phyloP scores from a whole-genome alignment of 2,888 invertebrate genomes.

The Argyresthia albistria region DNA sequence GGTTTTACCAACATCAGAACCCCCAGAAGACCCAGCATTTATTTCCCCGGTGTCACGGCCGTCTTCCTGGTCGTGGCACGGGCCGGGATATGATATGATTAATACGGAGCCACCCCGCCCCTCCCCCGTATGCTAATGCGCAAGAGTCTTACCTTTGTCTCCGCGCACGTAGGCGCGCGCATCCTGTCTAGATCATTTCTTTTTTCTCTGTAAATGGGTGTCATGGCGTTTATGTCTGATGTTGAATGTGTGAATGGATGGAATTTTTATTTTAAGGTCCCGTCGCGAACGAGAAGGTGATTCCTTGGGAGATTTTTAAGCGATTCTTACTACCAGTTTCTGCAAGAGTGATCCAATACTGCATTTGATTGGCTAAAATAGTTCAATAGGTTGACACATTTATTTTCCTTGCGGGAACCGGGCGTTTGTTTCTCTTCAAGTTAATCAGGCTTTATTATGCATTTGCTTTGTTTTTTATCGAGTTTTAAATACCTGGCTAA shows the following conservation, averaged over 20 bases:
- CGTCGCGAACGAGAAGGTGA: not conserved
- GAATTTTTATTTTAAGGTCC: not conserved
- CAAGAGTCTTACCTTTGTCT: slow-evolving; percentile 33
- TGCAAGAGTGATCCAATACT: no score
- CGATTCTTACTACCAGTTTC: no score
- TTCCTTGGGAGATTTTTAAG: no score
- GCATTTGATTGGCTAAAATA: no score
- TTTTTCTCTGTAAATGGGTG: not conserved
- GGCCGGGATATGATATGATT: slow-evolving; percentile 37
- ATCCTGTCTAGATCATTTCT: slow-evolving; percentile 31
- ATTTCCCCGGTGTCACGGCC: not conserved
- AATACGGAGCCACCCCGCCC: slow-evolving; percentile 39
- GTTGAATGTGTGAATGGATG: not conserved
- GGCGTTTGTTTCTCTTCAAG: no score
- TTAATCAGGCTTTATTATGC: no score
- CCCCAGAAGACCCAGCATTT: not conserved
- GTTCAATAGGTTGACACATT: no score
- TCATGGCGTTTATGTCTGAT: slow-evolving; percentile 8
- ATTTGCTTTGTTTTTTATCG: no score
- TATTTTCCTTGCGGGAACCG: no score
- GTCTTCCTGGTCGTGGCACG: slow-evolving; percentile 22
- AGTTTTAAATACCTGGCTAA: no score
- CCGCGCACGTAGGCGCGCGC: slow-evolving; percentile 41
- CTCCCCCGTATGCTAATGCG: slow-evolving; percentile 44
- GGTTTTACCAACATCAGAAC: no score